Evolutionary conservation across 1,140 invertebrate genomes (phyloP).

Genomic region (Pantala flavescens): DNA sequence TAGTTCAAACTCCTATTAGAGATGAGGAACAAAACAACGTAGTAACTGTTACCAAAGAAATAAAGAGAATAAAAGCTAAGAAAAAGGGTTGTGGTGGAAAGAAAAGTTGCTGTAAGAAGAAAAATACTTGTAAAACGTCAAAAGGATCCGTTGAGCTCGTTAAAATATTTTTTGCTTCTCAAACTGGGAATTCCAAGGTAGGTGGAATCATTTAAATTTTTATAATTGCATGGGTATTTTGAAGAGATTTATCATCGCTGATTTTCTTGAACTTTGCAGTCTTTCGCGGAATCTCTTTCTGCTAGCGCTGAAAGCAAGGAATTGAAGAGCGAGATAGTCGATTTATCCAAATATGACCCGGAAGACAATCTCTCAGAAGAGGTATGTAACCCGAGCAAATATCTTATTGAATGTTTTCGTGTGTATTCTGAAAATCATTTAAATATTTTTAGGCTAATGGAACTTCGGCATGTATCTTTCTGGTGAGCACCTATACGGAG

Average conservation of each 20-base stretch:
- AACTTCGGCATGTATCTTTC: slow-evolving; percentile 32
- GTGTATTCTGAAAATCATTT: background rate
- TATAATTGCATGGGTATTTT: no score
- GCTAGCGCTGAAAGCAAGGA: slow-evolving; percentile 25
- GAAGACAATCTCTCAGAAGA: slow-evolving; percentile 33
- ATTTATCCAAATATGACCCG: slow-evolving; percentile 35
- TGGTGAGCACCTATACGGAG: slow-evolving; percentile 47
- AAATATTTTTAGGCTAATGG: slow-evolving; percentile 18
- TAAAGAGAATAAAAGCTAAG: slow-evolving; percentile 12
- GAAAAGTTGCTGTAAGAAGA: slow-evolving; percentile 15
- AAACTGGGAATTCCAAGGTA: slow-evolving; percentile 36
- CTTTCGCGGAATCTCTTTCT: slow-evolving; percentile 20
- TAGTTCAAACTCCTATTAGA: background rate
- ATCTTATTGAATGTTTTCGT: background rate
- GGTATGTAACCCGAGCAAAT: slow-evolving; percentile 24
- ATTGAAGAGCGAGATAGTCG: slow-evolving; percentile 26
- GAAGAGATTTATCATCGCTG: background rate
- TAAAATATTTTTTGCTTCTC: slow-evolving; percentile 36
- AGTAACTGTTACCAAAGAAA: background rate
- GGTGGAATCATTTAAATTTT: background rate
- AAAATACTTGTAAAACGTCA: slow-evolving; percentile 11
- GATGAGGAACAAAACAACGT: background rate
- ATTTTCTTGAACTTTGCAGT: background rate
- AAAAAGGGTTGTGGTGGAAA: slow-evolving; percentile 19
- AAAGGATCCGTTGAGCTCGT: slow-evolving; percentile 22